Evolutionary conservation across 2,888 invertebrate species (phyloP).

Genomic region (Drosophila macrospina): DNA sequence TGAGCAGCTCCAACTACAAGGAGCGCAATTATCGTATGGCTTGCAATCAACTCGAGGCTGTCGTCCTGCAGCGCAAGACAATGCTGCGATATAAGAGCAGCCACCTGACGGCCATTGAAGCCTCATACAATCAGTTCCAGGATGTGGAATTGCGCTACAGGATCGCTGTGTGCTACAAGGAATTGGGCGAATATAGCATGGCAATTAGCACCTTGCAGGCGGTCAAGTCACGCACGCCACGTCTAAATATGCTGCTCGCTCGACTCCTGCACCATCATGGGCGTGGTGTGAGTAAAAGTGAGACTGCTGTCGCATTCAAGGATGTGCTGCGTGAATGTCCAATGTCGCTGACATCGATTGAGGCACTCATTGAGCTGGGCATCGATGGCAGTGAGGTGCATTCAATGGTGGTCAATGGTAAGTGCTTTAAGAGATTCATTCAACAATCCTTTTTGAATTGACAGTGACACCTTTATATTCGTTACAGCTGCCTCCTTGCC

Average conservation of each 20-base stretch:
- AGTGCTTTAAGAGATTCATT: slow-evolving; percentile 16
- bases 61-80: slow-evolving; percentile 86
- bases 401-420: slow-evolving; percentile 89
- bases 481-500: slow-evolving; percentile 74
- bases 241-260: slow-evolving; percentile 92
- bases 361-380: slow-evolving; percentile 90
- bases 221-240: slow-evolving; percentile 88
- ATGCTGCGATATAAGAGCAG: slow-evolving; percentile 79
- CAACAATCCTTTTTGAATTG: too few relatives aligned
- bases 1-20: slow-evolving; percentile 90
- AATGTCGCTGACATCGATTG: slow-evolving; percentile 90
- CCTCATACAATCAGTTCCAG: slow-evolving; percentile 78
- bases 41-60: slow-evolving; percentile 87
- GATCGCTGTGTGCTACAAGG: slow-evolving; percentile 89
- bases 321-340: slow-evolving; percentile 92
- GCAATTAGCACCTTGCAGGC: slow-evolving; percentile 84
- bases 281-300: slow-evolving; percentile 88
- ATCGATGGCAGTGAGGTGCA: slow-evolving; percentile 91
- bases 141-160: slow-evolving; percentile 91
- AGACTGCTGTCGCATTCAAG: slow-evolving; percentile 91
- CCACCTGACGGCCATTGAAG: slow-evolving; percentile 75
- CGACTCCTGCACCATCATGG: slow-evolving; percentile 90
- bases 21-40: slow-evolving; percentile 89
- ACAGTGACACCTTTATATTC: background rate
- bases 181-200: slow-evolving; percentile 88